Conservation (phyloP, 2,797 vertebrate genomes). For the Atherinosoma microstoma region DNA sequence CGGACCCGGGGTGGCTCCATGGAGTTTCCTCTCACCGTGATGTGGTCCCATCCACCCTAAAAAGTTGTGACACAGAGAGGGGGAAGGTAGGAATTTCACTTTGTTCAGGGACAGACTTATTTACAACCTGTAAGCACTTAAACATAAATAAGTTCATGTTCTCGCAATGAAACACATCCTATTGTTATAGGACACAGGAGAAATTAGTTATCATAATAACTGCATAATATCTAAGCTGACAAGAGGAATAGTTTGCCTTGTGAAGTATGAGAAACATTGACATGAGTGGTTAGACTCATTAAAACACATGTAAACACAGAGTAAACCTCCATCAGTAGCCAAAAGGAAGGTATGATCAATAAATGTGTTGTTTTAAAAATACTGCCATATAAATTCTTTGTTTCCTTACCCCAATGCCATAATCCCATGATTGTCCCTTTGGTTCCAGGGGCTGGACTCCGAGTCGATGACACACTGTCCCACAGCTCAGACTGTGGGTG, state of each 20-base stretch:
- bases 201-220: not conserved
- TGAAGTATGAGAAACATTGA: too few relatives aligned
- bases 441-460: slow-evolving; percentile 90
- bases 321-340: not conserved
- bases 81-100: not conserved
- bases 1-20: slow-evolving; percentile 74
- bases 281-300: too few relatives aligned
- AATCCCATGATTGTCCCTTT: slow-evolving; percentile 93
- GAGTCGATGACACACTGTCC: slow-evolving; percentile 92
- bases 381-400: not conserved
- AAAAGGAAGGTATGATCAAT: not conserved
- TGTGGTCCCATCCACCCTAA: slow-evolving; percentile 96
- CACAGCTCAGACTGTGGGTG: slow-evolving; percentile 93
- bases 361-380: not conserved
- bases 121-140: not conserved
- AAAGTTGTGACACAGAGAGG: slow-evolving; percentile 4
- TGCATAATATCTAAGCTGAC: not conserved
- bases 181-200: not conserved
- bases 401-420: slow-evolving; percentile 93
- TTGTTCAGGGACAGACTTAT: slow-evolving; percentile 8
- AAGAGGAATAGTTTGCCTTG: too few relatives aligned
- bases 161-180: not conserved
- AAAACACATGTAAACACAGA: too few relatives aligned
- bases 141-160: not conserved
- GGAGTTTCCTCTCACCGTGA: slow-evolving; percentile 91